Conservation (phyloP, 2,113 vertebrate species). For the Apteryx mantelli region DNA sequence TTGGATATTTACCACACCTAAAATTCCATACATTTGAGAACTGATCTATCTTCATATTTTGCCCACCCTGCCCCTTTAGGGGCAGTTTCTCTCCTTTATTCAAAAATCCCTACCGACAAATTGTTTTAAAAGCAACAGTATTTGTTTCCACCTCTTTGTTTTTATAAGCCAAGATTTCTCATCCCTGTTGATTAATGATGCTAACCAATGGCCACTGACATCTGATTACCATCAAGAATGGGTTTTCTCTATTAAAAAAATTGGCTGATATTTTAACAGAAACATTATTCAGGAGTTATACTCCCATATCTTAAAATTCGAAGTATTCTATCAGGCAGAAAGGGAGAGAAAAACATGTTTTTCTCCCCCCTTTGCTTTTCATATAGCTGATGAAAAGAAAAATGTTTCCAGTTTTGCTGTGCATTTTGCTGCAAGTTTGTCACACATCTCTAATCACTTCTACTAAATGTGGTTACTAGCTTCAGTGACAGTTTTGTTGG, state of each 20-base stretch:
- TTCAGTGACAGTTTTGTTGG: slow-evolving; percentile 45
- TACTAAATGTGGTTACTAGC: slow-evolving; percentile 26
- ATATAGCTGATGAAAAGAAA: slow-evolving; percentile 59
- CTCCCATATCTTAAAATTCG: background rate
- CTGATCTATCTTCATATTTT: background rate
- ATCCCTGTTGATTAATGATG: background rate
- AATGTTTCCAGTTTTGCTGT: slow-evolving; percentile 25
- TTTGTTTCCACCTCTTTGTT: background rate
- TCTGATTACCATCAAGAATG: background rate
- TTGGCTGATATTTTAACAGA: background rate
- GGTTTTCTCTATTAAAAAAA: background rate
- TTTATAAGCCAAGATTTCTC: background rate
- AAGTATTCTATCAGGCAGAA: slow-evolving; percentile 14
- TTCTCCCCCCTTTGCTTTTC: background rate
- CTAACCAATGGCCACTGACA: background rate
- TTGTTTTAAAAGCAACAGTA: background rate
- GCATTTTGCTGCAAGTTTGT: slow-evolving; percentile 52
- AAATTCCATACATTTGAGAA: background rate
- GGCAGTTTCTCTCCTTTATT: background rate
- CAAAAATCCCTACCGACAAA: background rate
- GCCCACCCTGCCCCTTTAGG: background rate
- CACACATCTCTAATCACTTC: slow-evolving; percentile 61
- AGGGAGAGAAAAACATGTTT: background rate
- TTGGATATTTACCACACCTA: background rate
- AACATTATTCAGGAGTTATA: background rate